These are phyloP conservation scores for Daphoenositta chrysoptera DNA, from an alignment of 2,113 vertebrate genomes.

Conservation along the genomic window DNA sequence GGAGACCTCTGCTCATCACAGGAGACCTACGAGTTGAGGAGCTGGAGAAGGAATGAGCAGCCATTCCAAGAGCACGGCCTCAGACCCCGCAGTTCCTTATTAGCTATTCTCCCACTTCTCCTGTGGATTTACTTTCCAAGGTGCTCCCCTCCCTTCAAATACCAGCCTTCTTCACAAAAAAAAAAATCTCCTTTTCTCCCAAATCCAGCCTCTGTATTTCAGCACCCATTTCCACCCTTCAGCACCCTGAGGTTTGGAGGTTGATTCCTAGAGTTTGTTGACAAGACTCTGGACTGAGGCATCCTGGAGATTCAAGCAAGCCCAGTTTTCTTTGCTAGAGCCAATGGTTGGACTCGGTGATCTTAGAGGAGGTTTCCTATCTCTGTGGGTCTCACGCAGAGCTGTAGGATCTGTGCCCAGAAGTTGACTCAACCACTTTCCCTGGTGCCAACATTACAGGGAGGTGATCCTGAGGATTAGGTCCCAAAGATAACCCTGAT, in stretches of 20 bases:
- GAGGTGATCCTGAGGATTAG: neutral
- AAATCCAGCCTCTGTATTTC: neutral
- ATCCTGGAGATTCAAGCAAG: neutral
- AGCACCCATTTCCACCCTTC: neutral
- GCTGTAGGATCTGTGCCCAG: neutral
- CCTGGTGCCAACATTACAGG: neutral
- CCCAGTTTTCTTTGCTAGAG: neutral
- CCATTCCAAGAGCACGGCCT: fast-evolving
- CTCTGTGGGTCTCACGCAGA: neutral
- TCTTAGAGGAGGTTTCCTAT: neutral
- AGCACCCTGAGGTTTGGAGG: neutral
- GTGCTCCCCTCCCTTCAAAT: neutral
- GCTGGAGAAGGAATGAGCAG: neutral
- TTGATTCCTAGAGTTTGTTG: neutral
- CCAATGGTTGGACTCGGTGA: neutral
- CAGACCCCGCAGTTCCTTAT: neutral
- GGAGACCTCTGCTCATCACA: neutral
- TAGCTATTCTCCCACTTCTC: neutral
- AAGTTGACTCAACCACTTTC: neutral
- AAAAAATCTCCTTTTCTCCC: neutral
- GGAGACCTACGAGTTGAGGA: neutral
- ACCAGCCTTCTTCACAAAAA: neutral
- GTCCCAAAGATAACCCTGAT: neutral
- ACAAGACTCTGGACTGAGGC: neutral
- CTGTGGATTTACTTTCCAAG: neutral